These are phyloP conservation scores for Cartodere bifasciata DNA, from an alignment of 2,888 invertebrate genomes.

Conservation along the genomic window DNA sequence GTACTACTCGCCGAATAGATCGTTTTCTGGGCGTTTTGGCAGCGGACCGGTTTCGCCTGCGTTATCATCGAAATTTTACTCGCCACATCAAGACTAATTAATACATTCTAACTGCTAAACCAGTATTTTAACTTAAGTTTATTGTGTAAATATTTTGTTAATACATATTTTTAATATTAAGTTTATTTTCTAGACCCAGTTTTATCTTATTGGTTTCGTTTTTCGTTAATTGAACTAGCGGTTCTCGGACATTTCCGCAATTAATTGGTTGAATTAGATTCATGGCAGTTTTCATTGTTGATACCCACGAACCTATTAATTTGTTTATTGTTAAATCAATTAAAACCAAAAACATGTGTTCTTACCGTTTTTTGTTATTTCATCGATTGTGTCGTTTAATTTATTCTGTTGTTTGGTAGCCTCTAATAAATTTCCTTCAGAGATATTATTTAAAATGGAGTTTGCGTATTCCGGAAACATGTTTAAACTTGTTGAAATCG, in stretches of 20 bases:
- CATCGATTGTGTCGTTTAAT: conserved; percentile 36
- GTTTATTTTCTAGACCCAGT: too few relatives aligned
- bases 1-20: conserved; percentile 29
- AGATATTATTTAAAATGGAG: conserved; percentile 41
- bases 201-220: conserved; percentile 20
- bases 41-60: conserved; percentile 26
- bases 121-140: too few relatives aligned
- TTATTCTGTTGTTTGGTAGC: conserved; percentile 41
- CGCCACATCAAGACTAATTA: conserved; percentile 26
- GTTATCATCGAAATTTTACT: conserved; percentile 32
- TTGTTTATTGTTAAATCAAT: conserved; percentile 5
- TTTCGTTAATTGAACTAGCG: conserved; percentile 38
- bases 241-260: conserved; percentile 48
- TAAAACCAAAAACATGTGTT: conserved; percentile 8
- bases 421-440: conserved; percentile 32
- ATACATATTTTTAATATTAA: too few relatives aligned
- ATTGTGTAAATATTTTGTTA: too few relatives aligned
- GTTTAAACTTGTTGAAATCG: conserved; percentile 58
- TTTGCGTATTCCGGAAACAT: conserved; percentile 47
- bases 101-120: too few relatives aligned
- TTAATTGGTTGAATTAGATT: conserved; percentile 44
- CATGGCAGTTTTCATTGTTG: conserved; percentile 60
- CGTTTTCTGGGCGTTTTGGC: conserved; percentile 28
- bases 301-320: conserved; percentile 57
- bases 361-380: conserved; percentile 40